Evolutionary conservation across 2,797 vertebrate species (phyloP), one percentile per base, ranked within the genome.

Genomic region (Phoeniculus purpureus): DNA sequence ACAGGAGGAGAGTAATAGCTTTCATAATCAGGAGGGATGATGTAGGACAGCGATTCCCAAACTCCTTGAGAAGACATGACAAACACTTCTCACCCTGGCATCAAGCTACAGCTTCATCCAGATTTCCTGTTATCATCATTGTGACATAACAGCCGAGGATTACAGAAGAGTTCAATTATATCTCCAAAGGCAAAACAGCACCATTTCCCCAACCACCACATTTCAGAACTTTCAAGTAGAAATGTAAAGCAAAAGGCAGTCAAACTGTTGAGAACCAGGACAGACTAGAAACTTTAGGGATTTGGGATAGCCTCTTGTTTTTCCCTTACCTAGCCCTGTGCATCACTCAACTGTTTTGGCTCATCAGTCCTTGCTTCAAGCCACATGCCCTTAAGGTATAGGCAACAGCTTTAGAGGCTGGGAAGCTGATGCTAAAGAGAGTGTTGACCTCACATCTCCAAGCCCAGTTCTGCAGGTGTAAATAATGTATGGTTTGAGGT

Each of bases 101-200:
- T 37, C 70, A 70, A 50, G 50, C 31, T 83, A 59, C 37, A 79
- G 29, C 58, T 90, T 58, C 59, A 61, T 65, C 45, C 40, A 72
- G 6, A 68, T 81, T 87, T 77, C 43, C 27, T 6, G 1, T 76
- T 76, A 29, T 23, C 6, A 1, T 52, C 74, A 37, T 23, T 14
- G 23, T 72, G 37, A 51, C 15, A 12, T 27, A 79, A 27, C 15
- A 88, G 16, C 20, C 61, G 51, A 71, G 23, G 37, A 89, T 60
- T 72, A 37, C 26, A 70, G 60, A 23, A 43, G 12, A 58, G 12
- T 62, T 55, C 52, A 37, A 8, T 5, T 72, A 48, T 45, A 22
- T 52, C 89, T 90, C 55, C 76, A 70, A 87, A 77, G 51, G 37
- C n/a, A 90, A 73, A 93, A 7, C 31, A 56, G 1, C 52, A 83